These are phyloP conservation scores for Cuniculus paca DNA, from an alignment of 2,797 vertebrate species.

Conservation along the genomic window DNA sequence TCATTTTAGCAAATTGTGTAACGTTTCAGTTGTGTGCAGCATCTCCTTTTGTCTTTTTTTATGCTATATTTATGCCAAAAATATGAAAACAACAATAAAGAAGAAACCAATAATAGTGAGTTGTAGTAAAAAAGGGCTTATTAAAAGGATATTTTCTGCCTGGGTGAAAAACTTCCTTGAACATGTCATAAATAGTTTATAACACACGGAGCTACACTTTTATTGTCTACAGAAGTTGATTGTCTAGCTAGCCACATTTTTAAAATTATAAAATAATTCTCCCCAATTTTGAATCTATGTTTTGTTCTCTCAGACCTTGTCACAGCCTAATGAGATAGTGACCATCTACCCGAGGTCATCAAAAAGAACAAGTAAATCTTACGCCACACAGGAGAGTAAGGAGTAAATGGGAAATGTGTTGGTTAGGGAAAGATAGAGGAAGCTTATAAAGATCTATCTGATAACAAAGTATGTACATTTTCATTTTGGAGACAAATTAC, in stretches of 20 bases:
- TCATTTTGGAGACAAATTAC: constrained; percentile 86
- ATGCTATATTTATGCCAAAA: constrained; percentile 87
- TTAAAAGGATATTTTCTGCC: constrained; percentile 92
- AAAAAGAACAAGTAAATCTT: constrained; percentile 17
- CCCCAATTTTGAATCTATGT: constrained; percentile 79
- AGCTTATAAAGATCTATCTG: constrained; percentile 78
- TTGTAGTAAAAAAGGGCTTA: constrained; percentile 90
- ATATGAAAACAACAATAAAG: constrained; percentile 89
- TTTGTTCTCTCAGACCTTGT: constrained; percentile 80
- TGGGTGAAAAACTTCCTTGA: constrained; percentile 89
- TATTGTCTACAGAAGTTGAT: constrained; percentile 88
- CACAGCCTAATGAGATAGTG: constrained; percentile 81
- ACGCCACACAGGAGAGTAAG: not conserved
- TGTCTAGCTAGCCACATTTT: constrained; percentile 86
- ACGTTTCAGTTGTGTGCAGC: constrained; percentile 86
- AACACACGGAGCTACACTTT: constrained; percentile 87
- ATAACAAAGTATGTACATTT: constrained; percentile 82
- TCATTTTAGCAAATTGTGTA: constrained; percentile 88
- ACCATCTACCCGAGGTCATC: constrained; percentile 65
- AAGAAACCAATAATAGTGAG: constrained; percentile 88
- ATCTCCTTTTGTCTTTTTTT: constrained; percentile 81
- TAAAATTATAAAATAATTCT: constrained; percentile 78
- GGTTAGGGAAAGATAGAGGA: constrained; percentile 15
- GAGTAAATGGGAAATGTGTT: not conserved
- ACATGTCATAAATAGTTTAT: constrained; percentile 91